Evolutionary conservation across 2,888 invertebrate genomes (phyloP), one percentile per base, ranked within the genome.

Genomic region (Suillia variegata): DNA sequence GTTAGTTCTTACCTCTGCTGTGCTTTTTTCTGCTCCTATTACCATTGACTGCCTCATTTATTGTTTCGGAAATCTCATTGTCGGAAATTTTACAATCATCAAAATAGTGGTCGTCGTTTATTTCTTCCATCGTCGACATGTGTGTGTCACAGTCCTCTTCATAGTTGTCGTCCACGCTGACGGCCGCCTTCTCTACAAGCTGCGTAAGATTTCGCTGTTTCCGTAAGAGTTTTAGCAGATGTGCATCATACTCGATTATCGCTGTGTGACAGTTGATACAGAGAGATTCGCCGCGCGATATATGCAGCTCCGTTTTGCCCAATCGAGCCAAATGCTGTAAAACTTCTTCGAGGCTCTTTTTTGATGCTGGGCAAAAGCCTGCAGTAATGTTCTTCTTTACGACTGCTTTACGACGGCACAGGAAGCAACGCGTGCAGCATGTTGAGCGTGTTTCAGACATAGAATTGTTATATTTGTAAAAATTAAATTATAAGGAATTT

Each of bases 11-110:
- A 38, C n/a, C 38, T 4, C 12, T 13, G 13, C n/a, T n/a, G 38
- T 8, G 42, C 17, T 54, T 54, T 12, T 42, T 22, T 45, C 20
- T 21, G 10, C 20, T 6, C 12, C 20, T 53, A n/a, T n/a, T n/a
- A 13, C 34, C n/a, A 21, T n/a, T n/a, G 2, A 67, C 62, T 31
- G 62, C 69, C 26, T 69, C 69, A 6, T 61, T 51, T 24, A 70
- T 61, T 6, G 68, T 69, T 54, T 63, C 62, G 2, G 60, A 50
- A n/a, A 70, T 66, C 63, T 70, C 70, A 8, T 54, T 55, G n/a
- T 70, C 67, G 12, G 62, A 65, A 13, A 69, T 59, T 31, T 64
- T 26, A 2, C 61, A 52, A 34, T 68, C 69, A 15, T 64, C 67
- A 67, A 69, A 38, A 54, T 64, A 66, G n/a, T 60, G 49, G 6